Percentiles rank a stretch among this genome's conserved stretches.
These are phyloP conservation scores for Orussus abietinus DNA, from an alignment of 1,140 invertebrate genomes.

Conservation along the genomic window DNA sequence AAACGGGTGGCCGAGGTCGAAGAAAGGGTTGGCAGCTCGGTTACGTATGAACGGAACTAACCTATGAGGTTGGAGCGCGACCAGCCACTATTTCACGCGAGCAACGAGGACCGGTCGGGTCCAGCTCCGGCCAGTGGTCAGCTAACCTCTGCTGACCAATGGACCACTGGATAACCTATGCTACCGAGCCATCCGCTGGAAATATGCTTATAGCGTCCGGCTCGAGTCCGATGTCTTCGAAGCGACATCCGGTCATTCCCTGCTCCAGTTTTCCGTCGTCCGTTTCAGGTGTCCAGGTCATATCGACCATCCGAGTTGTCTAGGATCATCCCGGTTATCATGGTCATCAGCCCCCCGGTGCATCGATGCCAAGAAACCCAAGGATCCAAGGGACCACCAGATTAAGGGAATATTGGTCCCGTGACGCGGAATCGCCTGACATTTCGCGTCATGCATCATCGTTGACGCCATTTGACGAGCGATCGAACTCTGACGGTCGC, in stretches of 20 bases:
- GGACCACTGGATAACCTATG: constrained; percentile 39
- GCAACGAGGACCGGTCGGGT: constrained; percentile 21
- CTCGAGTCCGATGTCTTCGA: constrained; percentile 9
- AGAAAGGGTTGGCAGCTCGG: constrained; percentile 32
- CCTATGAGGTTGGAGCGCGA: constrained; percentile 38
- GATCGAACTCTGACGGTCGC: not conserved
- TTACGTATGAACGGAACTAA: constrained; percentile 42
- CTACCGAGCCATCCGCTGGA: constrained; percentile 34
- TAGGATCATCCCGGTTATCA: too few species aligned
- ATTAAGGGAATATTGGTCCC: not conserved
- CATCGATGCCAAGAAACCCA: too few species aligned
- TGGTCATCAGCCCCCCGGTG: too few species aligned
- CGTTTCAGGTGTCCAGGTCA: too few species aligned
- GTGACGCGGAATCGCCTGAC: not conserved
- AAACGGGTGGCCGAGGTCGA: constrained; percentile 16
- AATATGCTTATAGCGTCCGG: constrained; percentile 36
- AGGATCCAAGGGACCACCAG: too few species aligned
- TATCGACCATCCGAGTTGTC: too few species aligned
- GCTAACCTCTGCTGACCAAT: constrained; percentile 44
- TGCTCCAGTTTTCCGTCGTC: too few species aligned
- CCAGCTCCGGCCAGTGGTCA: constrained; percentile 28
- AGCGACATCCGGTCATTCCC: constrained; percentile 1
- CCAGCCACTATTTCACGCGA: constrained; percentile 42
- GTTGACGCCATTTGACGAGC: not conserved
- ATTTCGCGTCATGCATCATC: not conserved